These are phyloP conservation scores for Myodes glareolus DNA, from an alignment of 2,113 vertebrate species.

Conservation along the genomic window DNA sequence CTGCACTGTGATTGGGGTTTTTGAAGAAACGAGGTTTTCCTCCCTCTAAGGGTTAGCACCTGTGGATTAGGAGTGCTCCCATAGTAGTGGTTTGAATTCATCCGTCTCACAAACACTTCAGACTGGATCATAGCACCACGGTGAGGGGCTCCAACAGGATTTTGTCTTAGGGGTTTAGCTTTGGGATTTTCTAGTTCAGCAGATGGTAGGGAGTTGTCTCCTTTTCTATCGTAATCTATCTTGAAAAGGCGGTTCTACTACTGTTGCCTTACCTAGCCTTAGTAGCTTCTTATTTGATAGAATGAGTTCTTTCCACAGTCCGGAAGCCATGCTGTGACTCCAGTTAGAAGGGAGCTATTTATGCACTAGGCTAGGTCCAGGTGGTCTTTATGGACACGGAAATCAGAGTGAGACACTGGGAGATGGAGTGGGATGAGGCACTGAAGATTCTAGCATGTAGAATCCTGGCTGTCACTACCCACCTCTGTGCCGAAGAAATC, in stretches of 20 bases:
- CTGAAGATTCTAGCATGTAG: not conserved
- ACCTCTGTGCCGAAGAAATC: conserved; percentile 49
- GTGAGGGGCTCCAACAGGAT: not conserved
- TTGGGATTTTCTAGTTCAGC: not conserved
- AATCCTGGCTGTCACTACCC: conserved; percentile 49
- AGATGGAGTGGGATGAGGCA: conserved; percentile 8
- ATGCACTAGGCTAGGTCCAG: not conserved
- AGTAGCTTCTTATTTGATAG: not conserved
- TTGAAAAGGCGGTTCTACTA: not conserved
- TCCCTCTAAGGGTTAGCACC: not conserved
- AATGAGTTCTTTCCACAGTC: not conserved
- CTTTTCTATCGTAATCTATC: not conserved
- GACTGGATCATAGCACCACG: not conserved
- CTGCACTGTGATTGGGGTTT: not conserved
- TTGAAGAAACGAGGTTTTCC: not conserved
- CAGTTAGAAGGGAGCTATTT: not conserved
- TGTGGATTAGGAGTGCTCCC: not conserved
- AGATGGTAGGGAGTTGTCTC: not conserved
- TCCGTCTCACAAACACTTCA: not conserved
- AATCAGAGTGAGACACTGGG: conserved; percentile 25
- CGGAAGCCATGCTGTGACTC: not conserved
- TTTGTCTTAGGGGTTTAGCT: not conserved
- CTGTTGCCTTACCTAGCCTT: not conserved
- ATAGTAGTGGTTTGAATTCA: not conserved
- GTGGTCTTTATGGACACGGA: conserved; percentile 45